Conservation (phyloP, 2,888 invertebrate species). For the Malthinus flaveolus region DNA sequence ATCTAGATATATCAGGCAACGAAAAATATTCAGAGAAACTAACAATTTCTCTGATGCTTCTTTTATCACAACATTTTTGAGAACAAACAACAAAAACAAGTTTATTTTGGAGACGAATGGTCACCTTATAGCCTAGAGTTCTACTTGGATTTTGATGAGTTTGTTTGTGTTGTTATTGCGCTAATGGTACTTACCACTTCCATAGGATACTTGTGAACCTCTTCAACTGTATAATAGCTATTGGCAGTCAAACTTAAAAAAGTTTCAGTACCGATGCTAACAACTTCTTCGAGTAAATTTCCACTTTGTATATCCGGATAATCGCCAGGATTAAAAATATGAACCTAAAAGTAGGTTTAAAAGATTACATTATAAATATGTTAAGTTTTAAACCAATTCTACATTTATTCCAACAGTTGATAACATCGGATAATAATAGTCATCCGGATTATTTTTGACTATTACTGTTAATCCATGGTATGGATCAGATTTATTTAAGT, state of each 20-base stretch:
- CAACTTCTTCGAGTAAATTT: slow-evolving; percentile 1
- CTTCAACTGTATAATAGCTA: slow-evolving; percentile 6
- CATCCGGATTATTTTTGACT: slow-evolving; percentile 7
- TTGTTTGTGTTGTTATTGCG: too few relatives aligned
- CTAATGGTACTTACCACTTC: slow-evolving; percentile 2
- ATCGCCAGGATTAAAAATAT: slow-evolving; percentile 12
- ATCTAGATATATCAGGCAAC: too few relatives aligned
- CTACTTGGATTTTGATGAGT: too few relatives aligned
- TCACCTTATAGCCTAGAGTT: too few relatives aligned
- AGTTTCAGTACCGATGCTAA: neutral
- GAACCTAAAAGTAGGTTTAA: slow-evolving; percentile 8
- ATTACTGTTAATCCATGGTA: slow-evolving; percentile 10
- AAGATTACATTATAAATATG: neutral
- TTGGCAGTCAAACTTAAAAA: slow-evolving; percentile 8
- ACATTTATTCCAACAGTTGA: slow-evolving; percentile 14
- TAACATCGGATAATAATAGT: slow-evolving; percentile 12
- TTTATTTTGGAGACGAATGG: too few relatives aligned
- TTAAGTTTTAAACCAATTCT: neutral
- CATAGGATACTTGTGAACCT: slow-evolving; percentile 7
- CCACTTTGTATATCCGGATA: slow-evolving; percentile 15
- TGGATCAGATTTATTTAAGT: neutral
- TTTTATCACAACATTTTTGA: too few relatives aligned
- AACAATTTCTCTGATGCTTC: too few relatives aligned
- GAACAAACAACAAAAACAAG: too few relatives aligned
- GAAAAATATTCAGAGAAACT: too few relatives aligned